Evolutionary conservation across 2,797 vertebrate genomes (phyloP), one percentile per base, ranked within the genome.

Genomic region (Urosaurus nigricauda): DNA sequence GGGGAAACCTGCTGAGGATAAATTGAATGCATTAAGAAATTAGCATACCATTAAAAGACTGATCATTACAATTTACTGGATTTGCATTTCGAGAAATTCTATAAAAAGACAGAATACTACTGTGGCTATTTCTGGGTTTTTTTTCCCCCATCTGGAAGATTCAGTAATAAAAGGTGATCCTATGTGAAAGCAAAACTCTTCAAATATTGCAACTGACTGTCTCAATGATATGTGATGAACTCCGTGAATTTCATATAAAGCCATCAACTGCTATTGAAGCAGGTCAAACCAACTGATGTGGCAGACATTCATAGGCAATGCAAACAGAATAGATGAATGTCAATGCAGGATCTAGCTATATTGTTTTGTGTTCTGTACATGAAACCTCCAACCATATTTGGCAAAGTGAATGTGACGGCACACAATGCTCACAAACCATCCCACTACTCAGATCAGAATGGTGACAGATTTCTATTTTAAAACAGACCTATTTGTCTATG

Each of bases 11-110:
- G 91, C 91, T 93, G 90, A 88, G 94, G 93, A 94, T 93, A 94
- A 96, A 96, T 91, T 91, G 88, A 95, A 92, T 90, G 35, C 91
- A 95, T 94, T 91, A 93, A 84, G 87, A 96, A 94, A 94, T 94
- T 94, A 95, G 94, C 93, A 95, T 94, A 94, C 79, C 90, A 93
- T 85, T 89, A 94, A 94, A 95, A 90, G 93, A 95, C 90, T 92
- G 93, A 93, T 96, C 91, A 91, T 94, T 92, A 89, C 56, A 88
- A 95, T 94, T 94, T 95, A 68, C 86, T 89, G 29, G 93, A 95
- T 95, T 94, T 96, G 91, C 92, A 96, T 93, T 94, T 95, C 70
- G 89, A 85, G 58, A 90, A 95, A 91, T 94, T 93, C 87, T 90
- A 93, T 79, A 75, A 87, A 92, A 83, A 93, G 77, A 63, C 12